These are phyloP conservation scores for Perodicticus potto DNA, from an alignment of 2,797 vertebrate genomes.

Conservation along the genomic window DNA sequence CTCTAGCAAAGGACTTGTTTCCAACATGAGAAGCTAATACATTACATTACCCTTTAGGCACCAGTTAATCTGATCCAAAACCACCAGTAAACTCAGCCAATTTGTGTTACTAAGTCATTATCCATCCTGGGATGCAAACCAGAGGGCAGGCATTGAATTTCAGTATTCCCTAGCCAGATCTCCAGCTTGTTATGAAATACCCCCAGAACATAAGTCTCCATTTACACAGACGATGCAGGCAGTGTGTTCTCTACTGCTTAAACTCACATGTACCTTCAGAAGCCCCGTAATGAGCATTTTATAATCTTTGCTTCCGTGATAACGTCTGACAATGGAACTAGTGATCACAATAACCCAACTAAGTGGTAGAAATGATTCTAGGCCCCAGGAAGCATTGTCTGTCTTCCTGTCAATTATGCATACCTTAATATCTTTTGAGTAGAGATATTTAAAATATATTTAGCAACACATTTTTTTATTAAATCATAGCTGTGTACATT, in stretches of 20 bases:
- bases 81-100: neutral
- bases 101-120: neutral
- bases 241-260: neutral
- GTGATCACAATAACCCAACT: neutral
- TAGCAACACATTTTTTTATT: neutral
- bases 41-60: neutral
- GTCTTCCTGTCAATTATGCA: neutral
- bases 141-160: neutral
- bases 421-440: neutral
- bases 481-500: too few relatives aligned
- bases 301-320: neutral
- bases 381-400: neutral
- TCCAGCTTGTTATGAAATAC: neutral
- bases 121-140: neutral
- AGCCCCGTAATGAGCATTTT: neutral
- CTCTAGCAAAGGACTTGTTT: conserved; percentile 30
- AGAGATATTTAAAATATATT: neutral
- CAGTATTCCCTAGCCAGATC: neutral
- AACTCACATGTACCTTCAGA: neutral
- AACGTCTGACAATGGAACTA: neutral
- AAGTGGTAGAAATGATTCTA: neutral
- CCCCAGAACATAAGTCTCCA: neutral
- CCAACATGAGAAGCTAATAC: conserved; percentile 55
- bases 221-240: neutral
- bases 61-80: conserved; percentile 46